Evolutionary conservation across 2,797 vertebrate genomes (phyloP), one percentile per base, ranked within the genome.

Genomic region (Characodon lateralis): DNA sequence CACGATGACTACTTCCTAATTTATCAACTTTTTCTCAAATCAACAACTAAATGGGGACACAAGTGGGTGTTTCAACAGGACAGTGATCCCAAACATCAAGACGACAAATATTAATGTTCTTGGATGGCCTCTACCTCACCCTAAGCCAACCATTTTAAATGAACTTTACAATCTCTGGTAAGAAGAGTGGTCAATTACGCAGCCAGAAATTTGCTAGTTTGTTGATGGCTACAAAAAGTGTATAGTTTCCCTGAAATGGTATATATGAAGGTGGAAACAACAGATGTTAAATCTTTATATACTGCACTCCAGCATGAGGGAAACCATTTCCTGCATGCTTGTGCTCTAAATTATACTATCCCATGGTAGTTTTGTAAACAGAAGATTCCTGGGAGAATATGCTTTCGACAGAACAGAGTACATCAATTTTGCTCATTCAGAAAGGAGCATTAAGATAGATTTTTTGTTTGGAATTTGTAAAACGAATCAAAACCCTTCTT

Each of bases 381-480:
- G 28, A 74, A 24, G 22, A 63, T 35, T 31, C 73, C 8, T 66
- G 39, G 1, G 65, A 66, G 35, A 66, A 13, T 13, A 43, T 12
- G 39, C 39, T 43, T 66, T 66, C 20, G 9, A 66, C 20, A 41
- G 65, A 20, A 66, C 35, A 66, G 65, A 66, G 12, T 22, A 13
- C 74, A 70, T 70, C 66, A 58, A 56, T 69, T 43, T 26, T 41
- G 18, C 14, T 22, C 28, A 72, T 58, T 76, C 48, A 65, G 58
- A 3, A n/a, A 53, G 28, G 24, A 65, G 7, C 51, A 39, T 35
- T 65, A 5, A 35, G 20, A 75, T 53, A 18, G 39, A 71, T 74
- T 71, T 76, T 51, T 39, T 22, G 65, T 66, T 66, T n/a, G 55
- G 55, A 76, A 0, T 7, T 26, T 70, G 31, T 41, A 16, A 31